These are phyloP conservation scores for Ichneumon xanthorius DNA, from an alignment of 2,888 invertebrate species.

Conservation along the genomic window DNA sequence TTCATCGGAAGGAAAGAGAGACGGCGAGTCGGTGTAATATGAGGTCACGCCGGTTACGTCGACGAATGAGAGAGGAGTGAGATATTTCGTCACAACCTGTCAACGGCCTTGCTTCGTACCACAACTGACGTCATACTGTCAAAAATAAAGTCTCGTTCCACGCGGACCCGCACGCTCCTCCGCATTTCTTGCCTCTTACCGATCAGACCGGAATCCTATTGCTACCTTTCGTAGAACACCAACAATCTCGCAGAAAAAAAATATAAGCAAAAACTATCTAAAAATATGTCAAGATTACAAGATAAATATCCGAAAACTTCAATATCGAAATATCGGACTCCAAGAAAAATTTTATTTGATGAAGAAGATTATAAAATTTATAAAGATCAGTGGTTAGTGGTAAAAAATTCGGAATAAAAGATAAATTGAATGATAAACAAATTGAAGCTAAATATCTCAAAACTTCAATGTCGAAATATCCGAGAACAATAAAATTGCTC, in stretches of 20 bases:
- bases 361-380: too few species aligned
- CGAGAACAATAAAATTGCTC: background rate
- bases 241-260: background rate
- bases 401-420: too few species aligned
- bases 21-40: slow-evolving; percentile 53
- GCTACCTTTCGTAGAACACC: background rate
- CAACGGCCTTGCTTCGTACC: slow-evolving; percentile 74
- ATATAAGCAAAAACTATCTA: background rate
- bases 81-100: slow-evolving; percentile 74
- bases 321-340: background rate
- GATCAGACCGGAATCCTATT: slow-evolving; percentile 38
- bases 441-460: background rate
- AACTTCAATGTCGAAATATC: background rate
- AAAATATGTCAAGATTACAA: background rate
- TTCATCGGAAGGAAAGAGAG: slow-evolving; percentile 37
- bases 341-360: background rate
- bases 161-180: slow-evolving; percentile 62
- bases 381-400: too few species aligned
- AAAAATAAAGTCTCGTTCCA: slow-evolving; percentile 77
- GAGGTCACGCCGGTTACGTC: slow-evolving; percentile 69
- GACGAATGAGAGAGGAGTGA: slow-evolving; percentile 63
- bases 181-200: slow-evolving; percentile 53
- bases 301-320: background rate
- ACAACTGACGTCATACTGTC: slow-evolving; percentile 76
- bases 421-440: too few species aligned